A percentile compares a stretch with the other conserved stretches of the same genome.
Conservation (phyloP, 2,888 invertebrate genomes). For the Busseola fusca region DNA sequence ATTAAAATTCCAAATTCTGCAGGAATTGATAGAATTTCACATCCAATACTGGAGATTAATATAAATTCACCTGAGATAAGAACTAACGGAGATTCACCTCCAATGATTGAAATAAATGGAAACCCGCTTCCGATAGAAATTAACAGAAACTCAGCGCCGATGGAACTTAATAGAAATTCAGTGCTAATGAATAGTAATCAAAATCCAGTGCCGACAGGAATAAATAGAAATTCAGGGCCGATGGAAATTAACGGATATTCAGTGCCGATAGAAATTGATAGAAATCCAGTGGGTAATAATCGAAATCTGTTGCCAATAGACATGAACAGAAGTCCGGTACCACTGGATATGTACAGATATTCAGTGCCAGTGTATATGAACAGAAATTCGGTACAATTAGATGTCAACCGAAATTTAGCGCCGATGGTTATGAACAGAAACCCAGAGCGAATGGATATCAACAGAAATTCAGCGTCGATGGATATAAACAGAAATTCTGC, state of each 20-base stretch:
- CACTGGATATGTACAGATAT: background rate
- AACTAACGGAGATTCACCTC: constrained; percentile 11
- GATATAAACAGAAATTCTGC: background rate
- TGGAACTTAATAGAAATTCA: background rate
- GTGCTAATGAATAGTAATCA: background rate
- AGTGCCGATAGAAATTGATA: background rate
- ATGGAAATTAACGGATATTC: background rate
- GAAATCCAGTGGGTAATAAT: background rate
- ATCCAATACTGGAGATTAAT: constrained; percentile 39
- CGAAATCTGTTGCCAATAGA: background rate
- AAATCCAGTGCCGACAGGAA: background rate
- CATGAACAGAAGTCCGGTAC: background rate
- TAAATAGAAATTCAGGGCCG: background rate
- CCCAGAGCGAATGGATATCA: background rate
- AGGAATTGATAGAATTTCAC: constrained; percentile 31
- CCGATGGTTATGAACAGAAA: background rate
- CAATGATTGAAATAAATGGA: constrained; percentile 35
- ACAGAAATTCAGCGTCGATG: background rate
- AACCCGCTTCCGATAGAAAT: constrained; percentile 24
- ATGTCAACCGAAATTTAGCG: background rate
- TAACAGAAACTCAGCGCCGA: constrained; percentile 9
- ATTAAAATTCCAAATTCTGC: constrained; percentile 16
- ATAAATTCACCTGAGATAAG: constrained; percentile 37
- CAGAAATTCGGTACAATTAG: background rate
- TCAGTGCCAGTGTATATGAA: too few species aligned